Evolutionary conservation across 2,113 vertebrate genomes (phyloP), one percentile per base, ranked within the genome.

Genomic region (Sardina pilchardus): DNA sequence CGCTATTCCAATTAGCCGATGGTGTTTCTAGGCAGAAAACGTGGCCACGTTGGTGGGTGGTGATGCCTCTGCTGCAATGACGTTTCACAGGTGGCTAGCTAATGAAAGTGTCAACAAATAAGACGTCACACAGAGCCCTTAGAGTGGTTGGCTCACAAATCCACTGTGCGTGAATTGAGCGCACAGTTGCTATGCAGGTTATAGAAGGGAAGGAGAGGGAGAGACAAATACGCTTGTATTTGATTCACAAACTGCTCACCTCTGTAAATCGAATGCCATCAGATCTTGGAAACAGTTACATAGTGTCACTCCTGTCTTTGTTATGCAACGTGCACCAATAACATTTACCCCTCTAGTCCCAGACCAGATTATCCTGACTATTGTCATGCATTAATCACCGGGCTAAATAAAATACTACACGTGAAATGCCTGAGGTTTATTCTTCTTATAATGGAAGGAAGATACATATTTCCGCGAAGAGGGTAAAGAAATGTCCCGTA

Each of bases 1-100:
- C 88, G 9, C 85, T 84, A 81, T 85, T 86, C 85, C 83, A 90
- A 50, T 90, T 81, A 90, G 84, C 45, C 86, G 1, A 2, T 39
- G 81, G 88, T 91, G 93, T 94, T 92, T 94, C 94, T 91, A 92
- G 94, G 94, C 93, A 94, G 93, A 93, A 87, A 82, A 19, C 71
- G 47, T 63, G 1, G n/a, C 8, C 12, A 3, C 82, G 82, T 84
- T 87, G 85, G 87, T 85, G 43, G 0, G 48, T 34, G 84, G 80
- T 75, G 88, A 78, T 86, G 12, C n/a, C 48, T 48, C 86, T 75
- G 88, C 85, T 53, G 87, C 87, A 86, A 86, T 93, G 93, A 94
- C 94, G 94, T 92, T 86, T 88, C 63, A 5, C 63, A 83, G 81
- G 71, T 89, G 83, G 86, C 75, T 67, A 86, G 88, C 91, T 92